Percentiles rank a stretch among this genome's conserved stretches.
Conservation (phyloP, 2,888 invertebrate genomes). For the Ormyrus thymus region DNA sequence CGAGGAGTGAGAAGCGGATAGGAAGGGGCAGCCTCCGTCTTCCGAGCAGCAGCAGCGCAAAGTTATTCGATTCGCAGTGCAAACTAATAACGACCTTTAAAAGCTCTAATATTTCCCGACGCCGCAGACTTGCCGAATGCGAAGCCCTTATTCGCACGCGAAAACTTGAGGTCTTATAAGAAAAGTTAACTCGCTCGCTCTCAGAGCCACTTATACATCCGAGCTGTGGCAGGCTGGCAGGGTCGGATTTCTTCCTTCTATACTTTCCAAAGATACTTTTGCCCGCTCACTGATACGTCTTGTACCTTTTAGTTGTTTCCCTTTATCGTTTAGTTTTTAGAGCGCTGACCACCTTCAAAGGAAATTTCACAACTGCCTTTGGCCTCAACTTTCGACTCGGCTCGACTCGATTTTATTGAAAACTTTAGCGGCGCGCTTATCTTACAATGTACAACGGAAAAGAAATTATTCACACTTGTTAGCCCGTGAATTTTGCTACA, state of each 20-base stretch:
- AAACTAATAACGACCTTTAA: conserved; percentile 72
- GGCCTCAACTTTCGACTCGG: conserved; percentile 2
- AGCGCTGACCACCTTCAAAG: conserved; percentile 13
- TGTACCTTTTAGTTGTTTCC: conserved; percentile 26
- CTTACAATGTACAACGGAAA: not conserved
- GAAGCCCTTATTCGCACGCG: conserved; percentile 66
- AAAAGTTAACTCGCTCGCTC: conserved; percentile 69
- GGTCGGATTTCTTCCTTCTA: conserved; percentile 26
- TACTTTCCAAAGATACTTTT: conserved; percentile 26
- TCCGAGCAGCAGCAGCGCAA: conserved; percentile 51
- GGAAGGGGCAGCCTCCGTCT: too few species aligned
- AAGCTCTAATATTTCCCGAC: conserved; percentile 69
- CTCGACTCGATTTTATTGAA: conserved; percentile 11
- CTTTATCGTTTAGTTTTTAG: conserved; percentile 46
- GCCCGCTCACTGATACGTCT: conserved; percentile 33
- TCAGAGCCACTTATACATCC: conserved; percentile 39
- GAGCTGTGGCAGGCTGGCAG: too few species aligned
- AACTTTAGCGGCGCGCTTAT: conserved; percentile 10
- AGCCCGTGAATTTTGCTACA: too few species aligned
- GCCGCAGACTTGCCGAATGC: conserved; percentile 58
- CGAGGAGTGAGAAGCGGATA: too few species aligned
- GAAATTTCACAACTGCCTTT: conserved; percentile 9
- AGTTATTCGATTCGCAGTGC: conserved; percentile 68
- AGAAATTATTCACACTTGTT: conserved; percentile 2
- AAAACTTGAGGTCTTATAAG: conserved; percentile 72